Evolutionary conservation across 1,140 invertebrate genomes (phyloP).

Genomic region (Pollicipes pollicipes): DNA sequence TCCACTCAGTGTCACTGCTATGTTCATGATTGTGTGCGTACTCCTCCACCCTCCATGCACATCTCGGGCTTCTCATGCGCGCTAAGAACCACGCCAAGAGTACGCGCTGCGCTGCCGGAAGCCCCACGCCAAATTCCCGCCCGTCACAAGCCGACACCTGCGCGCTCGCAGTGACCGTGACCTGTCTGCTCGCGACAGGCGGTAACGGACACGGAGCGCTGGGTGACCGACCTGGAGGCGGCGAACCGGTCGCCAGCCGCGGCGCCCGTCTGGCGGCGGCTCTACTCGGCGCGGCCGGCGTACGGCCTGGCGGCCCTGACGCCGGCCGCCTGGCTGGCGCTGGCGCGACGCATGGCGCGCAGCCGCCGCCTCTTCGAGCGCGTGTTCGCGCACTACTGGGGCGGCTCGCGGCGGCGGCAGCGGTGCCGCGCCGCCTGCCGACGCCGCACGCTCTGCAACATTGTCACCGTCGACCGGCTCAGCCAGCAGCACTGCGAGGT

Average conservation of each 20-base stretch:
- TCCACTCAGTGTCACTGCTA: too few relatives aligned
- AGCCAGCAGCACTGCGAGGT: neutral
- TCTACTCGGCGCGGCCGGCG: slow-evolving; percentile 45
- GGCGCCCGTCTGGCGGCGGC: slow-evolving; percentile 40
- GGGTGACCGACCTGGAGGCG: slow-evolving; percentile 8
- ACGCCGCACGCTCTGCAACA: neutral
- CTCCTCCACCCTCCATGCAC: too few relatives aligned
- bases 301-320: slow-evolving; percentile 34
- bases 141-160: too few relatives aligned
- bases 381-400: slow-evolving; percentile 9
- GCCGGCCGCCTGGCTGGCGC: slow-evolving; percentile 24
- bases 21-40: too few relatives aligned
- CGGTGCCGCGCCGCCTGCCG: neutral
- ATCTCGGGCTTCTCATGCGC: too few relatives aligned
- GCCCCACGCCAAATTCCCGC: too few relatives aligned
- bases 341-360: slow-evolving; percentile 22
- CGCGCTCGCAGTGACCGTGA: neutral
- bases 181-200: neutral
- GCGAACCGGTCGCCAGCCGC: neutral
- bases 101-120: too few relatives aligned
- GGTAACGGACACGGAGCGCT: slow-evolving; percentile 9
- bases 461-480: neutral
- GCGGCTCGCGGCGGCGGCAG: neutral
- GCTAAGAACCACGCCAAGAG: too few relatives aligned
- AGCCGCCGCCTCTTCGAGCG: slow-evolving; percentile 24